Percentiles rank a stretch among this genome's conserved stretches.
Evolutionary conservation across 2,113 vertebrate genomes (phyloP).

Genomic region (Platysternon megacephalum): DNA sequence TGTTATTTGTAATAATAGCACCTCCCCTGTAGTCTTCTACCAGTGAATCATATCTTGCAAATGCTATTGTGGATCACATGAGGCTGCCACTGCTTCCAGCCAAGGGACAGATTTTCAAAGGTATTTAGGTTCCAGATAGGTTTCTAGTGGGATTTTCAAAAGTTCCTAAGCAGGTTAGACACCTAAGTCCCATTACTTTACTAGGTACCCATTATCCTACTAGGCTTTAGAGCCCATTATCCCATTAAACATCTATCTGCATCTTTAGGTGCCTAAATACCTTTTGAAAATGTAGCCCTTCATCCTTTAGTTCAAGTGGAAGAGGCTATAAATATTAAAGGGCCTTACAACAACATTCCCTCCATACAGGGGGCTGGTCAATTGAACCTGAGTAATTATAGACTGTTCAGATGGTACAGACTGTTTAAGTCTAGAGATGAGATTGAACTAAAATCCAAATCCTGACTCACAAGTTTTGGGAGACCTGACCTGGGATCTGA

Average conservation of each 20-base stretch:
- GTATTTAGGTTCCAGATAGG: neutral
- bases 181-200: neutral
- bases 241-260: neutral
- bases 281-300: neutral
- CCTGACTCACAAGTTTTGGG: accelerated
- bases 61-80: neutral
- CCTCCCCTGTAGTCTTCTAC: neutral
- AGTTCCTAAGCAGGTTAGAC: neutral
- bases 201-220: too few species aligned
- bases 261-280: neutral
- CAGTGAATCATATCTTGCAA: neutral
- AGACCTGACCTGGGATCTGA: neutral
- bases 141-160: neutral
- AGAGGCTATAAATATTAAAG: neutral
- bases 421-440: neutral
- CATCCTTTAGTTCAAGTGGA: neutral
- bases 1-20: neutral
- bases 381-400: neutral
- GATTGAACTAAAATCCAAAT: neutral
- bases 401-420: neutral
- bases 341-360: accelerated
- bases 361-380: neutral
- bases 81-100: neutral
- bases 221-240: neutral
- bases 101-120: neutral